Evolutionary conservation across 1,140 invertebrate genomes (phyloP), one percentile per base, ranked within the genome.

Genomic region (Tachypleus tridentatus): DNA sequence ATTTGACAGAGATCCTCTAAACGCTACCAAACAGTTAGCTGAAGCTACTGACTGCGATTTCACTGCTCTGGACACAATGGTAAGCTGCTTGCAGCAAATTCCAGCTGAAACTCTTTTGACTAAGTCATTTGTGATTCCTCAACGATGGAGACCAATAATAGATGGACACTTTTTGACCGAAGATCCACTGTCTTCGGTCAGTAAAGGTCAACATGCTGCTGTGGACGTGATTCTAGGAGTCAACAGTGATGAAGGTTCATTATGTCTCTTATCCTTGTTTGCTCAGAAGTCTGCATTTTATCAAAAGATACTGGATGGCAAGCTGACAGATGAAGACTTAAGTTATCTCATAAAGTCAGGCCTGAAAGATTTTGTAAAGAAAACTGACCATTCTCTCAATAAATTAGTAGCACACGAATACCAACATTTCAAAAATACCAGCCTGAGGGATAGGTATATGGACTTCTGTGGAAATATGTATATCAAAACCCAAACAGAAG

Each of bases 231-330:
- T 73, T 53, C 7, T 73, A 4, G 72, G 72, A 1, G 61, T 58
- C 8, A 73, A 66, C 51, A 50, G 65, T 29, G 51, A 67, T 49
- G 72, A 73, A 66, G 72, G 72, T 4, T 63, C 61, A 8, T 64
- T 73, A 5, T 73, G 72, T 52, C 56, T 69, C 52, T 57, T 67
- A 3, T 67, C 62, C 8, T 66, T 71, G 7, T 66, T 67, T 4
- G 64, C 62, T 4, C 57, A 60, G 3, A 59, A 70, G 5, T 57
- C 63, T 4, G 9, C 52, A 53, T 60, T 64, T 10, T 70, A 64
- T 51, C 49, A 62, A 0, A 67, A 68, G 61, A 29, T 73, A 10
- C 8, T 62, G 4, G 29, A 65, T 4, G 54, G 64, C 6, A 64
- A 61, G 48, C n/a, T 73, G 1, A 63, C 50, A 3, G 3, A 51